Evolutionary conservation across 2,797 vertebrate genomes (phyloP), one percentile per base, ranked within the genome.

Genomic region (Pipistrellus kuhlii): DNA sequence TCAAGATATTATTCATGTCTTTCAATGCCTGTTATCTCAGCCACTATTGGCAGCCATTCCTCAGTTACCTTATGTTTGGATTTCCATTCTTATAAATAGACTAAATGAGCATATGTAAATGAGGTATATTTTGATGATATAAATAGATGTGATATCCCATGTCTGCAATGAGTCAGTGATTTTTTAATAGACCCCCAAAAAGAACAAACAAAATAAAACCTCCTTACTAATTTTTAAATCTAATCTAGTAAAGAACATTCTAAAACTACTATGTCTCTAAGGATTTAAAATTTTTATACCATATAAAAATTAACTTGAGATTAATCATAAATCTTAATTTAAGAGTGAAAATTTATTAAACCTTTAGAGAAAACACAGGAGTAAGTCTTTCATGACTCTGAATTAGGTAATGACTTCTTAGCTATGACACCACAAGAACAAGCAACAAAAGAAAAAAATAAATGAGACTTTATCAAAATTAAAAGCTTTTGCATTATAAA

Each of bases 1-100:
- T 78, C 62, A 78, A 69, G 68, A 94, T 62, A 93, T 93, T 94
- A 96, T 94, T 97, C 91, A 95, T 88, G 95, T 93, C 84, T 81
- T 93, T 95, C 77, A 80, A 38, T 64, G 80, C 77, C 18, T 57
- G 55, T 91, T 91, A 88, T 64, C 81, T 86, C 73, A 71, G 62
- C 46, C 72, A 53, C 75, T 78, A 57, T 32, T 38, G 64, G 46
- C 55, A 95, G 59, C 35, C 84, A 93, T 86, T 94, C 53, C 64
- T 91, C 86, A 78, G 30, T 94, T 91, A 89, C 62, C 53, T 78
- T 80, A 62, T 53, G 57, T 77, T 91, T 95, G 80, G 80, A 94
- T 90, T 91, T 95, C 78, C 62, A 55, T 96, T 93, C 64, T 96
- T 94, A 71, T 90, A 69, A 96, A 93, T 46, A 96, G 71, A 84